phyloP scores from a whole-genome alignment of 2,888 invertebrate genomes.

The Melanchra persicariae region DNA sequence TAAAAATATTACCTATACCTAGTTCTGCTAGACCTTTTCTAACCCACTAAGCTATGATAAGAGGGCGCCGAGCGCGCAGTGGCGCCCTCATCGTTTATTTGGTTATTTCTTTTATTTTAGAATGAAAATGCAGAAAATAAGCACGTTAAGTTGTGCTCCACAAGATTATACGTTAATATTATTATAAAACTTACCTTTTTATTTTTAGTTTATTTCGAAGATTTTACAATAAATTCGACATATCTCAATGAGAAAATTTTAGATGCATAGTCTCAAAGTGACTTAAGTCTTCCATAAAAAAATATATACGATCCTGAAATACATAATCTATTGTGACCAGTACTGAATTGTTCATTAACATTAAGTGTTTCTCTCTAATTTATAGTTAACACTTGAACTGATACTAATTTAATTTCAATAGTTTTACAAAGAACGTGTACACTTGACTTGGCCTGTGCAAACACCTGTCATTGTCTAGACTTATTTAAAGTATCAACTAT shows the following conservation, averaged over 20 bases:
- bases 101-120: too few species aligned
- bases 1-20: too few species aligned
- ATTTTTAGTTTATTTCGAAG: too few species aligned
- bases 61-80: too few species aligned
- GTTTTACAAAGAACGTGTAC: neutral
- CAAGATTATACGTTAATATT: too few species aligned
- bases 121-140: too few species aligned
- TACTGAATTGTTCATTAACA: neutral
- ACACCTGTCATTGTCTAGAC: constrained; percentile 8
- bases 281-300: neutral
- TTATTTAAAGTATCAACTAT: neutral
- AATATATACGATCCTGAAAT: neutral
- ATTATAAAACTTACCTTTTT: too few species aligned
- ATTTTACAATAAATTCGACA: neutral
- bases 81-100: too few species aligned
- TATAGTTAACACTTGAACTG: constrained; percentile 11
- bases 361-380: neutral
- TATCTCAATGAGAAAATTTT: constrained; percentile 6
- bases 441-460: neutral
- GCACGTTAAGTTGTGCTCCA: too few species aligned
- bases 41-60: too few species aligned
- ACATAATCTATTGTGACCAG: neutral
- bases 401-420: neutral
- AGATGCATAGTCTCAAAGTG: neutral
- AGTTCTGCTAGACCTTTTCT: too few species aligned